phyloP scores from a whole-genome alignment of 1,140 invertebrate genomes.

The Ectropis grisescens region DNA sequence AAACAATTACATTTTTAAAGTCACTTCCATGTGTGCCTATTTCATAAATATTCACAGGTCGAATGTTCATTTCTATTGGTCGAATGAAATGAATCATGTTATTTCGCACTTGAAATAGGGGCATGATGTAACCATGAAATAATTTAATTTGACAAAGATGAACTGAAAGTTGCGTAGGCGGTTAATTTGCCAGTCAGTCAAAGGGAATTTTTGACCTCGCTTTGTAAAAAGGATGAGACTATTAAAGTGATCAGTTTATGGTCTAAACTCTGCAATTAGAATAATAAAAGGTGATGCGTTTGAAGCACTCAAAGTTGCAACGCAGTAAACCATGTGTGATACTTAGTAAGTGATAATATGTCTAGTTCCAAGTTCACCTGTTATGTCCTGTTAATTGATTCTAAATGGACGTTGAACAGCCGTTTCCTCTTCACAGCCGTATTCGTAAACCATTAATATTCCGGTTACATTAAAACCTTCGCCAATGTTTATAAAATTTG shows the following conservation, averaged over 20 bases:
- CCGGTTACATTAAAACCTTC: constrained; percentile 9
- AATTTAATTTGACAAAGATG: neutral
- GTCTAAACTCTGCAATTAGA: too few relatives aligned
- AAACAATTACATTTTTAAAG: too few relatives aligned
- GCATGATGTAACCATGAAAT: neutral
- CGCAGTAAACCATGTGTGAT: too few relatives aligned
- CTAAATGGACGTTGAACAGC: constrained; percentile 22
- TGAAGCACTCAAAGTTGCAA: too few relatives aligned
- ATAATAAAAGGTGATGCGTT: too few relatives aligned
- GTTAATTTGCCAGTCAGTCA: neutral
- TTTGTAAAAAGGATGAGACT: constrained; percentile 5
- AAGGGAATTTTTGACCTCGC: constrained; percentile 9
- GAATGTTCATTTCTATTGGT: too few relatives aligned
- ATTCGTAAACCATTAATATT: constrained; percentile 27
- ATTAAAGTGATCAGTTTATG: neutral
- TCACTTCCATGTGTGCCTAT: too few relatives aligned
- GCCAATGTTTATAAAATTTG: constrained; percentile 6
- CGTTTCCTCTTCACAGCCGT: constrained; percentile 36
- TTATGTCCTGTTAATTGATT: constrained; percentile 21
- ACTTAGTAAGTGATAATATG: too few relatives aligned
- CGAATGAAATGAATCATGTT: too few relatives aligned
- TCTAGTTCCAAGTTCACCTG: constrained; percentile 3
- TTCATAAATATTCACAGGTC: too few relatives aligned
- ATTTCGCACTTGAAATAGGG: neutral
- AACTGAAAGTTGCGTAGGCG: constrained; percentile 2